Conservation (phyloP, 1,140 invertebrate genomes). For the Brachionus paranguensis region DNA sequence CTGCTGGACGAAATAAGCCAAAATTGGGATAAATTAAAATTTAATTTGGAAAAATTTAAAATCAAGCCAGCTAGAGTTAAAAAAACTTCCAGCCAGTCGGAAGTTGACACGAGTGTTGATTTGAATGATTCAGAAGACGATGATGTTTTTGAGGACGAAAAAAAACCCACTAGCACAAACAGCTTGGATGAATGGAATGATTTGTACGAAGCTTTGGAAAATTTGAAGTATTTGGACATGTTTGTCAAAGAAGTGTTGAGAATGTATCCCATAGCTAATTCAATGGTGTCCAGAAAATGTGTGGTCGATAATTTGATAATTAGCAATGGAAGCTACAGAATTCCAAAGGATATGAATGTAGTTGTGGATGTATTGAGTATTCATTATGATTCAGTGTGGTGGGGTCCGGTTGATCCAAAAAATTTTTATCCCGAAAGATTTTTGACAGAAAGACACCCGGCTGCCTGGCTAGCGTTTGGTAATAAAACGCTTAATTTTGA, state of each 20-base stretch:
- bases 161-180: background rate
- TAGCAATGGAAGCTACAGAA: background rate
- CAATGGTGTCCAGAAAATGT: constrained; percentile 37
- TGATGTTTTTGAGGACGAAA: constrained; percentile 35
- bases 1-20: constrained; percentile 26
- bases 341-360: constrained; percentile 29
- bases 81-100: background rate
- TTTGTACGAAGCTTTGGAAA: constrained; percentile 23
- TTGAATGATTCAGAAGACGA: constrained; percentile 13
- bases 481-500: background rate
- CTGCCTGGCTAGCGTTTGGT: constrained; percentile 35
- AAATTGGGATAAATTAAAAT: constrained; percentile 5
- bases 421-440: constrained; percentile 37
- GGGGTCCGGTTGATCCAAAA: constrained; percentile 37
- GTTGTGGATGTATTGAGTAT: constrained; percentile 36
- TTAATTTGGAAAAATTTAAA: constrained; percentile 25
- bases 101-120: background rate
- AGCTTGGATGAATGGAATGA: constrained; percentile 24
- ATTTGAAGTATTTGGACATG: constrained; percentile 38
- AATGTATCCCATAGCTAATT: constrained; percentile 37
- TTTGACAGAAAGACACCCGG: constrained; percentile 23
- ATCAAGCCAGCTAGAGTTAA: background rate
- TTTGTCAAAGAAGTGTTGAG: constrained; percentile 34
- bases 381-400: constrained; percentile 9
- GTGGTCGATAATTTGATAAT: constrained; percentile 19